A percentile compares a stretch with the other conserved stretches of the same genome.
phyloP scores from a whole-genome alignment of 1,140 invertebrate genomes.

The Nephila pilipes region DNA sequence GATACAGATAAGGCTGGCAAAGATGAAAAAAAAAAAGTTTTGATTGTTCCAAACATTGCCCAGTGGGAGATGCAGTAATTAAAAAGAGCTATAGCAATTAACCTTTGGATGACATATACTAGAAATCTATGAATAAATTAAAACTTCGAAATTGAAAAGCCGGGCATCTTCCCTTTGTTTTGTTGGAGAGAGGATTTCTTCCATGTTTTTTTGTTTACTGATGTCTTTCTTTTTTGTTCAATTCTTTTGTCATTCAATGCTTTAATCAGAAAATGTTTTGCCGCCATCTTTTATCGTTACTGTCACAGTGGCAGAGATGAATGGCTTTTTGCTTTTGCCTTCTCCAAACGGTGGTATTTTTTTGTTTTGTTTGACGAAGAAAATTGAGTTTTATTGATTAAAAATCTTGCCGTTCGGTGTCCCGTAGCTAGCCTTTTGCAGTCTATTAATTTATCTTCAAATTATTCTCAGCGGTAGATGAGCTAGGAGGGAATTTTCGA shows the following conservation, averaged over 20 bases:
- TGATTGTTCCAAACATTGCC: constrained; percentile 12
- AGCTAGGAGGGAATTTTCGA: too few species aligned
- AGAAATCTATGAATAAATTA: constrained; percentile 72
- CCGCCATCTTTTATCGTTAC: constrained; percentile 44
- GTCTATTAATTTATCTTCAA: neutral
- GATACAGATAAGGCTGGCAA: neutral
- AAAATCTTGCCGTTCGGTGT: neutral
- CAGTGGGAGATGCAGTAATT: constrained; percentile 36
- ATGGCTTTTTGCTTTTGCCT: constrained; percentile 47
- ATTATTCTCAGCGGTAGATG: neutral
- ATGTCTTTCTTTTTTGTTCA: neutral
- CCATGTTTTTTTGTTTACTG: neutral
- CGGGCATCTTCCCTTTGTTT: neutral
- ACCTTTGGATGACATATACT: constrained; percentile 47
- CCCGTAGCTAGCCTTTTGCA: neutral
- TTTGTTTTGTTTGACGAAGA: neutral
- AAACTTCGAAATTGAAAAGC: constrained; percentile 24
- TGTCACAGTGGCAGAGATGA: constrained; percentile 13
- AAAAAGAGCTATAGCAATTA: constrained; percentile 60
- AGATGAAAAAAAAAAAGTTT: constrained; percentile 13
- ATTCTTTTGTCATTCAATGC: neutral
- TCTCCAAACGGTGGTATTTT: neutral
- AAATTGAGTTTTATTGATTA: constrained; percentile 34
- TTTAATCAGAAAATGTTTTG: constrained; percentile 51
- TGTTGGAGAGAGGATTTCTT: neutral